Conservation (phyloP, 2,888 invertebrate species). For the Bhutanitis thaidina region DNA sequence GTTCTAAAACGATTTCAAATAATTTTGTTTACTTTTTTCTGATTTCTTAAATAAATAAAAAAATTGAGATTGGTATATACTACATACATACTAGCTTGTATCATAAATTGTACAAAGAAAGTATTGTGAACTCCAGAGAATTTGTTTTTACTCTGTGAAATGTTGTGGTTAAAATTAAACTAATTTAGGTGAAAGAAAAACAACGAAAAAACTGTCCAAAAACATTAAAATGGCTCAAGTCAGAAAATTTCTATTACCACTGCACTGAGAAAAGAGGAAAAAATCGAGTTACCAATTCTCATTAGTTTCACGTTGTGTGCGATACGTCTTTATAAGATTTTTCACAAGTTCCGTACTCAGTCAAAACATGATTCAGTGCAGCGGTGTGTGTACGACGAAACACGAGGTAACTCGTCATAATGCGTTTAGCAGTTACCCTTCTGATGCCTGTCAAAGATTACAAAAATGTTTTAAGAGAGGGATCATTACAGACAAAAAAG, state of each 20-base stretch:
- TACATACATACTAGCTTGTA: no score
- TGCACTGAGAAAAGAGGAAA: conserved; percentile 31
- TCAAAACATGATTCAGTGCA: conserved; percentile 27
- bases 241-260: neutral
- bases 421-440: conserved; percentile 54
- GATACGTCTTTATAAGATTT: conserved; percentile 37
- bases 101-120: no score
- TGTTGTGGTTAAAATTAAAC: no score
- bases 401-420: conserved; percentile 58
- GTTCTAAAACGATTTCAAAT: no score
- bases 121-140: no score
- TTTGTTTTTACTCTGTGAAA: no score
- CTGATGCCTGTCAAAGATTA: conserved; percentile 44
- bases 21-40: no score
- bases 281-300: conserved; percentile 30
- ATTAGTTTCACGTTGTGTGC: conserved; percentile 40
- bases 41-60: no score
- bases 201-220: no score
- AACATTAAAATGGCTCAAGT: no score
- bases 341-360: conserved; percentile 36
- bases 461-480: neutral
- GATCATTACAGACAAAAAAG: neutral
- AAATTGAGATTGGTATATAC: no score
- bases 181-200: no score
- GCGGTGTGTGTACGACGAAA: conserved; percentile 39